These are phyloP conservation scores for Sinodicranocentrus sp. DNA, from an alignment of 2,888 invertebrate genomes.

Conservation along the genomic window DNA sequence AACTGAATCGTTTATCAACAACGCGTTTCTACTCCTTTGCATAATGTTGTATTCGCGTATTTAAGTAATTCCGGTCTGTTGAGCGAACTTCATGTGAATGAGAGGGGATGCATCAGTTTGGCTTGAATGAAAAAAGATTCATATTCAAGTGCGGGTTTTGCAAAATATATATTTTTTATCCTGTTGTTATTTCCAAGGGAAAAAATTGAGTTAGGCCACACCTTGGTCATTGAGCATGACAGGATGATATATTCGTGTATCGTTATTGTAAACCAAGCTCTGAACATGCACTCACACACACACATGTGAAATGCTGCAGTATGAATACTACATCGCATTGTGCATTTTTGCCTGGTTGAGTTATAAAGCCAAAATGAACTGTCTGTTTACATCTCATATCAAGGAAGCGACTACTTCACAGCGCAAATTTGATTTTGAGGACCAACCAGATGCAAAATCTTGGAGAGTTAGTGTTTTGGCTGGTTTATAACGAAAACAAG, in stretches of 20 bases:
- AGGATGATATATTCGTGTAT: conserved; percentile 59
- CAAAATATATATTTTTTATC: conserved; percentile 9
- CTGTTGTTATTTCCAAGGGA: conserved; percentile 10
- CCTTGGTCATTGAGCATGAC: conserved; percentile 61
- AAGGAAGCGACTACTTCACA: no score
- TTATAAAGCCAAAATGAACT: no score
- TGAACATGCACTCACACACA: conserved; percentile 4
- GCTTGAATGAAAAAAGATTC: conserved; percentile 36
- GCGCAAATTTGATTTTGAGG: no score
- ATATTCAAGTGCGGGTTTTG: not conserved
- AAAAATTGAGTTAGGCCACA: conserved; percentile 59
- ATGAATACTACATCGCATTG: not conserved
- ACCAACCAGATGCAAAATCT: not conserved
- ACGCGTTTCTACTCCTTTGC: no score
- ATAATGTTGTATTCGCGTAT: no score
- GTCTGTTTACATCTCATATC: no score
- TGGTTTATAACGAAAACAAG: conserved; percentile 10
- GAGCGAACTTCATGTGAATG: not conserved
- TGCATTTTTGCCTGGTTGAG: no score
- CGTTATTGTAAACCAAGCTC: conserved; percentile 19
- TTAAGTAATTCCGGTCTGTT: conserved; percentile 17
- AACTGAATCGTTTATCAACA: no score
- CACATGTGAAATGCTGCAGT: not conserved
- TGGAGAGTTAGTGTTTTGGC: not conserved
- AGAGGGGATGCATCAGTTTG: not conserved